Conservation (phyloP, 2,888 invertebrate species). For the Polyommatus icarus region DNA sequence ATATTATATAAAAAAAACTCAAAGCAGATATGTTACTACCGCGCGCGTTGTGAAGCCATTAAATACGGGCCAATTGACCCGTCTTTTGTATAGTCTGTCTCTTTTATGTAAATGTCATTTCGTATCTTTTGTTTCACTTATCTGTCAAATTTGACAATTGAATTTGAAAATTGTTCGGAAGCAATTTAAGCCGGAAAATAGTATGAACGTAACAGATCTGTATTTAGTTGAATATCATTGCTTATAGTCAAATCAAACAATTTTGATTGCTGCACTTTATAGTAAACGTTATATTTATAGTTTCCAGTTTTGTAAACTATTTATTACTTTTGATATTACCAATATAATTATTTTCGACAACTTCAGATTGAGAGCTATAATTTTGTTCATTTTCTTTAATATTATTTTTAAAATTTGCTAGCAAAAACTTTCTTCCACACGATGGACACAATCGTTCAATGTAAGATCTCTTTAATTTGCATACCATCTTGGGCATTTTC, state of each 20-base stretch:
- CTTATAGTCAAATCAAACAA: neutral
- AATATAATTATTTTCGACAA: neutral
- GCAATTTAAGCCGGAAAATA: too few relatives aligned
- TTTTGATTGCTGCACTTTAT: neutral
- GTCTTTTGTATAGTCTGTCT: too few relatives aligned
- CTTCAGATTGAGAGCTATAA: neutral
- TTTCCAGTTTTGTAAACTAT: neutral
- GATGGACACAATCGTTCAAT: conserved; percentile 17
- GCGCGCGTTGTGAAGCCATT: too few relatives aligned
- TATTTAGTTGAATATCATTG: too few relatives aligned
- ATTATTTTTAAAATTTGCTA: neutral
- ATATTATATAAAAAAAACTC: too few relatives aligned
- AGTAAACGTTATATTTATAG: neutral
- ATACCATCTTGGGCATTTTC: neutral
- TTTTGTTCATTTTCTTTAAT: neutral
- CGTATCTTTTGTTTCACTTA: too few relatives aligned
- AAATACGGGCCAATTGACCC: too few relatives aligned
- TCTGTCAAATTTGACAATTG: too few relatives aligned
- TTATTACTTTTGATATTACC: neutral
- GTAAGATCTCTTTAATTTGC: conserved; percentile 7
- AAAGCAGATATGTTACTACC: too few relatives aligned
- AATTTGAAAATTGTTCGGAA: too few relatives aligned
- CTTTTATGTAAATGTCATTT: too few relatives aligned
- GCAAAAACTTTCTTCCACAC: neutral
- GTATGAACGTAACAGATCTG: too few relatives aligned